Evolutionary conservation across 2,797 vertebrate genomes (phyloP).

Genomic region (Sebastes trivittatus): DNA sequence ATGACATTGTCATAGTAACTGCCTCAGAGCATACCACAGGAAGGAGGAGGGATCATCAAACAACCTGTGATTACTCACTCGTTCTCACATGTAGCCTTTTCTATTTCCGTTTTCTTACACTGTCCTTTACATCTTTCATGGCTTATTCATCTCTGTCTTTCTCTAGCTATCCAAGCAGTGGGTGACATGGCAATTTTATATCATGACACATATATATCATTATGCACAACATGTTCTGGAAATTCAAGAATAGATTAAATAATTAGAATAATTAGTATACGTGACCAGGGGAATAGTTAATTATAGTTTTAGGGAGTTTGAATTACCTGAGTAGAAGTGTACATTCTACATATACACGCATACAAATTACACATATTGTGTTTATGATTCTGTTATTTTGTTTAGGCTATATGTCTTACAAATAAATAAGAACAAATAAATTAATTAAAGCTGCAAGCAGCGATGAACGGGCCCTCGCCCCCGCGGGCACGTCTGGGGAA

Average conservation of each 20-base stretch:
- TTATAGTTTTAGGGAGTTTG: too few species aligned
- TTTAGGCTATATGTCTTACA: background rate
- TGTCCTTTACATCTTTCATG: background rate
- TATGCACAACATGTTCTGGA: background rate
- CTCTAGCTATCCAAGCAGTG: background rate
- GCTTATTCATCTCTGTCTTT: background rate
- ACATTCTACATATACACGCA: too few species aligned
- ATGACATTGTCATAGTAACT: conserved; percentile 27
- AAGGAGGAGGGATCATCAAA: background rate
- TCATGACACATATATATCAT: background rate
- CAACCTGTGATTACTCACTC: background rate
- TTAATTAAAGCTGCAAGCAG: too few species aligned
- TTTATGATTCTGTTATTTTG: background rate
- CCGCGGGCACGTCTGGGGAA: too few species aligned
- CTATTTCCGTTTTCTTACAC: background rate
- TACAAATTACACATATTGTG: background rate
- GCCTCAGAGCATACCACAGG: background rate
- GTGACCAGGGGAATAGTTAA: too few species aligned
- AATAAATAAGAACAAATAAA: background rate
- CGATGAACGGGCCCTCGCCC: too few species aligned
- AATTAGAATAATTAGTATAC: too few species aligned
- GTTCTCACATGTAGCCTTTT: background rate
- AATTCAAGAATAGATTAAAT: background rate
- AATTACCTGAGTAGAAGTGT: too few species aligned
- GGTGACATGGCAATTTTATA: background rate